phyloP scores from a whole-genome alignment of 2,888 invertebrate genomes.

The Zaprionus obscuricornis region DNA sequence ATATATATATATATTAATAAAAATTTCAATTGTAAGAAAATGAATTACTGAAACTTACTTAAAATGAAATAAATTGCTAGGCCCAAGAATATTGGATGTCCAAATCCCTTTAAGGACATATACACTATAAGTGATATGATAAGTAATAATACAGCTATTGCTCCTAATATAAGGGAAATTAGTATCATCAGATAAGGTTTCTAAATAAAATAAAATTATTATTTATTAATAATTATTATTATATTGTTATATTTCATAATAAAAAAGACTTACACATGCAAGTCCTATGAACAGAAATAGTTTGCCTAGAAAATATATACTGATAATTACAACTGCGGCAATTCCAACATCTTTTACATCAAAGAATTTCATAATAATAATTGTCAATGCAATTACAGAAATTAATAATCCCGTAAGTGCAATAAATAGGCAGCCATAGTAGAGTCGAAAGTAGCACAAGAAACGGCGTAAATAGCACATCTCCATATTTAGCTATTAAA shows the following conservation, averaged over 20 bases:
- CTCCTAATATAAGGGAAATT: background rate
- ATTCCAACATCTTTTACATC: background rate
- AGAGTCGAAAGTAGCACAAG: constrained; percentile 26
- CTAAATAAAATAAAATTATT: too few relatives aligned
- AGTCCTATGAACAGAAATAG: constrained; percentile 11
- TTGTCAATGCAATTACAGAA: background rate
- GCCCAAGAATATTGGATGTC: too few relatives aligned
- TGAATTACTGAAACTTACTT: constrained; percentile 13
- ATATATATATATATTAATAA: too few relatives aligned
- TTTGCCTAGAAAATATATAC: constrained; percentile 21
- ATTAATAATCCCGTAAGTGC: constrained; percentile 26
- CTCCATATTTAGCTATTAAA: too few relatives aligned
- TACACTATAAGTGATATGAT: background rate
- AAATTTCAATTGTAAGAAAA: too few relatives aligned
- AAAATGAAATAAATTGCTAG: constrained; percentile 4
- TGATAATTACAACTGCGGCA: background rate
- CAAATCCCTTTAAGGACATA: too few relatives aligned
- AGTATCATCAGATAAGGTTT: too few relatives aligned
- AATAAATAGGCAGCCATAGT: constrained; percentile 34
- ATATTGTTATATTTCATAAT: too few relatives aligned
- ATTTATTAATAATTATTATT: too few relatives aligned
- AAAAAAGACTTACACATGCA: constrained; percentile 51
- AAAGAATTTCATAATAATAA: background rate
- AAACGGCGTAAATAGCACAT: constrained; percentile 29
- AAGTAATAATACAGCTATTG: background rate